Base-by-base conservation (phyloP, 1,140 invertebrate genomes). In the Bicyclus anynana region DNA sequence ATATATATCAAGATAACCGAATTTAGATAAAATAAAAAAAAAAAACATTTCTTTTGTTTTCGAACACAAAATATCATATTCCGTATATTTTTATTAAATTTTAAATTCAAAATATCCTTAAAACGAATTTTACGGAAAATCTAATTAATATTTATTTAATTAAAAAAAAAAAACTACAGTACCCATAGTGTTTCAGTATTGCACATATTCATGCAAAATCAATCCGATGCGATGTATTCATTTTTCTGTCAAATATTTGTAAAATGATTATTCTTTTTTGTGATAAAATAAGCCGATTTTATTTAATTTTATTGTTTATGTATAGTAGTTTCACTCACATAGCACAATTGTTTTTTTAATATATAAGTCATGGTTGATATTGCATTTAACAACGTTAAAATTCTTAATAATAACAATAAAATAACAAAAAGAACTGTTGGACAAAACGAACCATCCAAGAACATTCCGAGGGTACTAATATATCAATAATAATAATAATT, bases 361-460 rank as follows among this genome's bases (percentile, higher is more conserved):
- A 7, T 44, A 44, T 20, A 44, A 50, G 35, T 57, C 47, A 57
- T 63, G 70, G 57, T 68, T 69, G 73, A 74, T 77, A 85, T 84
- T 87, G 79, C 74, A 78, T 64, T 78, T 74, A 87, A 87, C 84
- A 87, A 85, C 72, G 71, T 87, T 85, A 87, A 85, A 87, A 84
- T 76, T 87, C 82, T 84, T 87, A 87, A 84, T 87, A 84, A 87
- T 85, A 87, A 87, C 84, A 87, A 87, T 87, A 87, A 87, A 84
- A 84, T 54, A 87, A 87, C 84, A 87, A 87, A 86, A 87, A 76
- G 68, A 67, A 72, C 56, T 71, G 70, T 37, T 50, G 52, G 29
- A 74, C 61, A 80, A 83, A 84, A 86, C 73, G 76, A 85, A 81
- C 80, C 83, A 80, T 83, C 78, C 72, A 56, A 74, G 80, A 86